phyloP scores from a whole-genome alignment of 2,797 vertebrate genomes.

The Spatula versicolor region DNA sequence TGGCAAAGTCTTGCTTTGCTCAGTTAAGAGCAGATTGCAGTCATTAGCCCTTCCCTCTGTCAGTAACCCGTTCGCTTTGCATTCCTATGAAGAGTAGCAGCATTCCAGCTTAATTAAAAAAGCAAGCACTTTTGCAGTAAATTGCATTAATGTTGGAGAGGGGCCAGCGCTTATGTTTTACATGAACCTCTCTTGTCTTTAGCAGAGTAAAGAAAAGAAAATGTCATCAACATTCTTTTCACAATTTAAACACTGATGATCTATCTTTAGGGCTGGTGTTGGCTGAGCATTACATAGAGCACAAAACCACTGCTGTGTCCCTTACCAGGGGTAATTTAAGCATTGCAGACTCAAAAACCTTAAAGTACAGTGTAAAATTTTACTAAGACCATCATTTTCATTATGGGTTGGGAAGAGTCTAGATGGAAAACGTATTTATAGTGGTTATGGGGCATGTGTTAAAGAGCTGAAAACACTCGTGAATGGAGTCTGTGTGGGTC shows the following conservation, averaged over 20 bases:
- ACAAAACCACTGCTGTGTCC: neutral
- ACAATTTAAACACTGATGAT: constrained; percentile 51
- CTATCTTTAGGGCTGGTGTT: constrained; percentile 28
- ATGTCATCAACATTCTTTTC: constrained; percentile 67
- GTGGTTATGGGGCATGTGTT: constrained; percentile 14
- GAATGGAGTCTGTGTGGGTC: neutral
- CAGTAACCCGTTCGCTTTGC: constrained; percentile 17
- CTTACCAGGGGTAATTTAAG: constrained; percentile 19
- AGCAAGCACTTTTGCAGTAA: constrained; percentile 60
- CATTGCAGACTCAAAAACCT: neutral
- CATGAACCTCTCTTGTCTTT: constrained; percentile 60
- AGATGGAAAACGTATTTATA: constrained; percentile 16
- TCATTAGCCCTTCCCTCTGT: constrained; percentile 45
- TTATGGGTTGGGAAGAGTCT: neutral
- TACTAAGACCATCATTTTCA: constrained; percentile 25
- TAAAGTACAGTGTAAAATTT: neutral
- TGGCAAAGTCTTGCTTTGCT: constrained; percentile 16
- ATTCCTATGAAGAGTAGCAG: constrained; percentile 48
- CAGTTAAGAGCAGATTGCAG: neutral
- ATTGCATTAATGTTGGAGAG: constrained; percentile 46
- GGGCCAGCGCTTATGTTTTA: constrained; percentile 62
- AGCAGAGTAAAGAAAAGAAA: constrained; percentile 44
- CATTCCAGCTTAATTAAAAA: constrained; percentile 65
- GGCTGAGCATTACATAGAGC: neutral
- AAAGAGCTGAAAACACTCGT: neutral